Base-by-base conservation (phyloP, 2,113 vertebrate genomes). In the Atractosteus spatula region DNA sequence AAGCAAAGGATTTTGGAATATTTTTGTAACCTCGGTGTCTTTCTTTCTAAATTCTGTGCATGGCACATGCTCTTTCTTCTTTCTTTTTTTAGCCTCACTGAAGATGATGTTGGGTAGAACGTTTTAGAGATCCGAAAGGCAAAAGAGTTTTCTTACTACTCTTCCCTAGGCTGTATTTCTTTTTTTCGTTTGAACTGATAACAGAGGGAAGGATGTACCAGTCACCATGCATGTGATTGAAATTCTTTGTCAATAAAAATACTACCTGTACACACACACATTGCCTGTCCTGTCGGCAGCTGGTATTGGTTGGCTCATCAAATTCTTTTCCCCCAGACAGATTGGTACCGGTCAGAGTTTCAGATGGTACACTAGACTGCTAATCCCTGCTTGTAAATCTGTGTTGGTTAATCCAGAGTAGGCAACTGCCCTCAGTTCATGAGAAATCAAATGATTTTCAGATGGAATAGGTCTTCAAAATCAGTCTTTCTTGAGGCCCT, bases 1-100 rank as follows among this genome's bases (percentile, higher is more conserved):
- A 88, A 78, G 80, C 81, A 86, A 84, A 87, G 76, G 79, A 80
- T 89, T 88, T 89, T 79, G 45, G 79, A 76, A 88, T 88, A 88
- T 90, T 88, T 90, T 89, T 89, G 82, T 87, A 86, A 85, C 56
- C 73, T 69, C 65, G 55, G 74, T 2, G 47, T 51, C 71, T 76
- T 81, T 77, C 44, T 55, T 68, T 82, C 71, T 12, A 17, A 64
- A 61, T 71, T 66, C 63, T 75, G 10, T 70, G 69, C 69, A 16
- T 72, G 56, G 80, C 17, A 63, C 72, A 66, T 70, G 76, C 76
- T 81, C 78, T 76, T 78, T 51, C 57, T 74, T 69, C 71, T 77
- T 13, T 72, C 67, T 16, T 71, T 74, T 79, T 2, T 71, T 72
- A 71, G 71, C 73, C 84, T 77, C 62, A 8, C 76, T 29, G 54